phyloP scores from a whole-genome alignment of 2,113 vertebrate species.

The Megalops atlanticus region DNA sequence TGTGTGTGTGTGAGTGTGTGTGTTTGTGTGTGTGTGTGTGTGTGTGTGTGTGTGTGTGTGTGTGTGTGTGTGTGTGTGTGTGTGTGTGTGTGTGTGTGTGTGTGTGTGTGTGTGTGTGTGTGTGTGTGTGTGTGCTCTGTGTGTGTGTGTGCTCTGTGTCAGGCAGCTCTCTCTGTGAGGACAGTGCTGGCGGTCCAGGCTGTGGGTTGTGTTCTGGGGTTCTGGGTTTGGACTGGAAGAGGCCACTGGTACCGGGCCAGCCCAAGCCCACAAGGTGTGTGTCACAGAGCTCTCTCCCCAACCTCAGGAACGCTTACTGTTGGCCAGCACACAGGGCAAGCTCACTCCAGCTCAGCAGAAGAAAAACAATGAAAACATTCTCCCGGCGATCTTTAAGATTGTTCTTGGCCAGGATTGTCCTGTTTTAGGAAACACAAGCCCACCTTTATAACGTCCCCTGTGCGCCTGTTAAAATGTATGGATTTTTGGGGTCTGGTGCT shows the following conservation, averaged over 20 bases:
- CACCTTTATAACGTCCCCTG: conserved; percentile 23
- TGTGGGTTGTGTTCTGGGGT: not conserved
- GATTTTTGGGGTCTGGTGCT: not conserved
- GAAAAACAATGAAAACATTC: conserved; percentile 30
- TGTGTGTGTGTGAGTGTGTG: not conserved
- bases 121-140: not conserved
- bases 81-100: not conserved
- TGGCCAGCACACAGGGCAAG: conserved; percentile 31
- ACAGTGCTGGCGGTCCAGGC: no score
- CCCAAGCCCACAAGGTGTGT: not conserved
- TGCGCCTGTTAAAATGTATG: conserved; percentile 11
- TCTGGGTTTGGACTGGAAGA: no score
- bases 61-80: not conserved
- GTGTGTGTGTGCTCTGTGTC: no score
- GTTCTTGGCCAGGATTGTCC: conserved; percentile 24
- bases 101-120: not conserved
- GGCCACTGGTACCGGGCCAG: not conserved
- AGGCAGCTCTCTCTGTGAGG: no score
- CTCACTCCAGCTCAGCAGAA: conserved; percentile 11
- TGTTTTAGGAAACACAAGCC: conserved; percentile 33
- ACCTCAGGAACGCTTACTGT: conserved; percentile 17
- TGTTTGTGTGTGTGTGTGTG: not conserved
- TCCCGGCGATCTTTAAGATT: conserved; percentile 16
- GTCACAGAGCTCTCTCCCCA: conserved; percentile 3
- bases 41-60: not conserved